Conservation (phyloP, 1,140 invertebrate species). For the Drosophila pruinosa region DNA sequence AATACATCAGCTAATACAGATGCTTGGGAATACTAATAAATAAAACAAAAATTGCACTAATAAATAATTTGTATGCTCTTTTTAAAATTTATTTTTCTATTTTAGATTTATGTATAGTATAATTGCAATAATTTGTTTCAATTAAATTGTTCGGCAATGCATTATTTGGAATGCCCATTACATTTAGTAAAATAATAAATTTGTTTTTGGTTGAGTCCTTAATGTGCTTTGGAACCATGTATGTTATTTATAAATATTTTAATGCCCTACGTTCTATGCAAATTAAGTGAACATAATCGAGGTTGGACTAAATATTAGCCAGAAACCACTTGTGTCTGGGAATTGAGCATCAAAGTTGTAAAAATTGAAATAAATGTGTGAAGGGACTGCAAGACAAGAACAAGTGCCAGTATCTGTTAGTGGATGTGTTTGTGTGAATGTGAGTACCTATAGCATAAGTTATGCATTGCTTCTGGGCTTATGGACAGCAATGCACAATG, state of each 20-base stretch:
- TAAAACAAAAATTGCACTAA: neutral
- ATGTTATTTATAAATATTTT: slow-evolving; percentile 10
- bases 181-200: neutral
- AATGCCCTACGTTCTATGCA: neutral
- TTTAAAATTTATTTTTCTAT: too few relatives aligned
- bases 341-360: slow-evolving; percentile 54
- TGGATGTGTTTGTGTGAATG: slow-evolving; percentile 31
- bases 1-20: neutral
- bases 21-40: neutral
- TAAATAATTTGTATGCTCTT: too few relatives aligned
- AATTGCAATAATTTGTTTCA: neutral
- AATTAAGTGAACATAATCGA: neutral
- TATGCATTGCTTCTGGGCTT: slow-evolving; percentile 50
- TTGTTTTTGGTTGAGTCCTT: neutral
- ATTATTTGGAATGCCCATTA: too few relatives aligned
- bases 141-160: neutral
- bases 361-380: slow-evolving; percentile 79
- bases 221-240: neutral
- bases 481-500: too few relatives aligned
- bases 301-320: neutral
- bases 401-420: neutral
- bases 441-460: slow-evolving; percentile 61
- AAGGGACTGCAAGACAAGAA: slow-evolving; percentile 36
- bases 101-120: too few relatives aligned
- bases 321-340: neutral